Evolutionary conservation across 2,888 invertebrate species (phyloP).

Genomic region (Teinopalpus imperialis): DNA sequence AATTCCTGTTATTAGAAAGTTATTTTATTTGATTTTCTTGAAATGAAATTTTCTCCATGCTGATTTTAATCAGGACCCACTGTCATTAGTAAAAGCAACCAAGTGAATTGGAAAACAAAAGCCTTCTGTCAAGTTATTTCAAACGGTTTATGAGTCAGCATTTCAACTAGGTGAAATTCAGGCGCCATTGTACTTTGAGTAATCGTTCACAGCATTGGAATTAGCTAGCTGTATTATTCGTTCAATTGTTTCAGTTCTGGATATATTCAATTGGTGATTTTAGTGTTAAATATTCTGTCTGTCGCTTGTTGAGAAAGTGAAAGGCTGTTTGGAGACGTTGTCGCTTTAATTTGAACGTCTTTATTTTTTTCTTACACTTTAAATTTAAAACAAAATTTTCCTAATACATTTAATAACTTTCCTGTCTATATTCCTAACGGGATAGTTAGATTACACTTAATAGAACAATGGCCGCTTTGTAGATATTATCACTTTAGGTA

Average conservation of each 20-base stretch:
- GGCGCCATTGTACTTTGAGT: constrained; percentile 11
- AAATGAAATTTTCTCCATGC: too few relatives aligned
- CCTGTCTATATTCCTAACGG: too few relatives aligned
- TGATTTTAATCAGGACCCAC: not conserved
- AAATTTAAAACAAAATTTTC: too few relatives aligned
- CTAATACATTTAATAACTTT: too few relatives aligned
- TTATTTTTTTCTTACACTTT: too few relatives aligned
- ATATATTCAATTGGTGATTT: constrained; percentile 5
- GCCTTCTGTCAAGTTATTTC: not conserved
- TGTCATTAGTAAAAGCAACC: not conserved
- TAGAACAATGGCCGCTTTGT: too few relatives aligned
- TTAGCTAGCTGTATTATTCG: not conserved
- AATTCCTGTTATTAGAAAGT: too few relatives aligned
- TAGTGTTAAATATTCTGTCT: not conserved
- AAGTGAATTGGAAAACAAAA: constrained; percentile 9
- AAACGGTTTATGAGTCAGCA: constrained; percentile 9
- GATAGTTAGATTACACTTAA: too few relatives aligned
- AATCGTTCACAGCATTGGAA: constrained; percentile 7
- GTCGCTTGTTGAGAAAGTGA: not conserved
- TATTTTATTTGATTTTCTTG: too few relatives aligned
- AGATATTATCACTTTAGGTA: too few relatives aligned
- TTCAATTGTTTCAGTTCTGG: constrained; percentile 1
- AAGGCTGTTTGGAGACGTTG: too few relatives aligned
- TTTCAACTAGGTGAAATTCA: not conserved
- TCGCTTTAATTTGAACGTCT: too few relatives aligned